Percentiles rank a stretch among this genome's conserved stretches.
Conservation (phyloP, 2,113 vertebrate species). For the Diglossa brunneiventris region DNA sequence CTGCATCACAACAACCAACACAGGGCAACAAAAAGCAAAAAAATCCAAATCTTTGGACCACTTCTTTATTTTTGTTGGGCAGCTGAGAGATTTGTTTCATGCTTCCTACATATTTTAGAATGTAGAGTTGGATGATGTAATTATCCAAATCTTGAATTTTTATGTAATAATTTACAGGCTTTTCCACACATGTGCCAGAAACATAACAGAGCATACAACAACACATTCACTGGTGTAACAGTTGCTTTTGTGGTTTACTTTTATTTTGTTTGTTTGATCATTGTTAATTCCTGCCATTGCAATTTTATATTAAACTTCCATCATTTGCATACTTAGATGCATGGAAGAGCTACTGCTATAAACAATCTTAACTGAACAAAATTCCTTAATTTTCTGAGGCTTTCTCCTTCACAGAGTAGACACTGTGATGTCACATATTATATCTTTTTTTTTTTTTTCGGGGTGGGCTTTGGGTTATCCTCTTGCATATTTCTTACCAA, state of each 20-base stretch:
- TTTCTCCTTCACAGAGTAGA: conserved; percentile 64
- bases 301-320: conserved; percentile 42
- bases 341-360: conserved; percentile 42
- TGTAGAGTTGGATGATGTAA: not conserved
- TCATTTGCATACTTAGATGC: conserved; percentile 8
- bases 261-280: not conserved
- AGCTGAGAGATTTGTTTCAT: conserved; percentile 33
- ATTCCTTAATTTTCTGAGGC: conserved; percentile 62
- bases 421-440: conserved; percentile 62
- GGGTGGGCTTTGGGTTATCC: not conserved
- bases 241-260: not conserved
- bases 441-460: not conserved
- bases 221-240: not conserved
- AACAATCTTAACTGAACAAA: conserved; percentile 54
- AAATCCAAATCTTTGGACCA: not conserved
- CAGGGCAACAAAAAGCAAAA: not conserved
- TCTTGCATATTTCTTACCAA: conserved; percentile 56
- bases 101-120: conserved; percentile 23
- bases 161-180: conserved; percentile 23
- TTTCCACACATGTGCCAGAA: conserved; percentile 30
- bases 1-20: not conserved
- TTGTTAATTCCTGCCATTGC: conserved; percentile 7
- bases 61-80: not conserved
- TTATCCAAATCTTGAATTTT: conserved; percentile 27
- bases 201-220: not conserved